Conservation (phyloP, 2,888 invertebrate species). For the Asteroscopus sphinx region DNA sequence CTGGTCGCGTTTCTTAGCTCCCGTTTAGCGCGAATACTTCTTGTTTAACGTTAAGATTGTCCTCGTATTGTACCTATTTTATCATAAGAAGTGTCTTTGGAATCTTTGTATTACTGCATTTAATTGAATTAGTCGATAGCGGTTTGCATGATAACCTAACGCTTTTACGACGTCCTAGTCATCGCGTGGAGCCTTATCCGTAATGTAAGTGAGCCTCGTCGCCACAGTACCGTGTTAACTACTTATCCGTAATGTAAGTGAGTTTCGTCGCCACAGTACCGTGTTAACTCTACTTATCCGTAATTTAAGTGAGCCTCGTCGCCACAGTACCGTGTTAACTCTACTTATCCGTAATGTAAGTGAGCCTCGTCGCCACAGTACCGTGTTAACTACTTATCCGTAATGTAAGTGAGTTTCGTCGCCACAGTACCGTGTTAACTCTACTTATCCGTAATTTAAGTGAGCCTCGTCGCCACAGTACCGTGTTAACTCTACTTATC, state of each 20-base stretch:
- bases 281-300: constrained; percentile 44
- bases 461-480: constrained; percentile 3
- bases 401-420: too few species aligned
- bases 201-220: background rate
- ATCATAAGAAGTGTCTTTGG: constrained; percentile 56
- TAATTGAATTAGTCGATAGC: constrained; percentile 67
- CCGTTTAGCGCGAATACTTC: constrained; percentile 36
- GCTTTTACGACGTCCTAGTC: constrained; percentile 75
- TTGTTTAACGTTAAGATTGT: constrained; percentile 46
- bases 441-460: too few species aligned
- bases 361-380: constrained; percentile 3
- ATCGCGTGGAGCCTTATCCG: constrained; percentile 35
- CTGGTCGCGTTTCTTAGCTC: constrained; percentile 29
- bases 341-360: too few species aligned
- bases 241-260: too few species aligned
- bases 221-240: constrained; percentile 26
- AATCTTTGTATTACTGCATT: constrained; percentile 69
- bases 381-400: constrained; percentile 38
- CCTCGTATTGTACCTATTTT: constrained; percentile 52
- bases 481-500: constrained; percentile 33
- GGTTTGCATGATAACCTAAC: constrained; percentile 63
- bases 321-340: constrained; percentile 26
- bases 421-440: constrained; percentile 26
- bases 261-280: constrained; percentile 6
- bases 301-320: too few species aligned